These are phyloP conservation scores for Phengaris alcon DNA, from an alignment of 2,888 invertebrate species.

Conservation along the genomic window DNA sequence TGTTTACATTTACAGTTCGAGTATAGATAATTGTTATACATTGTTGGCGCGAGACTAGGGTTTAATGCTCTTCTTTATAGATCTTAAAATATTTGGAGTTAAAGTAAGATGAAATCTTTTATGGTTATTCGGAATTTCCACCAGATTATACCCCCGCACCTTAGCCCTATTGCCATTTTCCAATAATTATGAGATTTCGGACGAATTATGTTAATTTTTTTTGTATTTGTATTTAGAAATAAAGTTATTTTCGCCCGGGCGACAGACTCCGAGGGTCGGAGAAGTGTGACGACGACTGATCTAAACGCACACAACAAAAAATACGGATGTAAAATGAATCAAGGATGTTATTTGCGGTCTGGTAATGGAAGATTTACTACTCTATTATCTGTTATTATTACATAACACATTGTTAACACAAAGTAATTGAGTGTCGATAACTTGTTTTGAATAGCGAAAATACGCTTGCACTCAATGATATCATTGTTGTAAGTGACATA, in stretches of 20 bases:
- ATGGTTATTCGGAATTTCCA: too few species aligned
- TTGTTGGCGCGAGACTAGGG: neutral
- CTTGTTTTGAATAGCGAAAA: slow-evolving; percentile 19
- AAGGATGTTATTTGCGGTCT: neutral
- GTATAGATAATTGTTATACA: neutral
- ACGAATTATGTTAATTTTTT: neutral
- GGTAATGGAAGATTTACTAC: slow-evolving; percentile 7
- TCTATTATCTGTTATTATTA: slow-evolving; percentile 14
- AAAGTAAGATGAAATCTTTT: too few species aligned
- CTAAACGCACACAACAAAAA: neutral
- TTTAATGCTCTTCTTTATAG: neutral
- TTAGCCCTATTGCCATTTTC: too few species aligned
- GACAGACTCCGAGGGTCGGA: too few species aligned
- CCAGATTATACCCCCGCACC: too few species aligned
- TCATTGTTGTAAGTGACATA: slow-evolving; percentile 57
- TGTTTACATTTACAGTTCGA: neutral
- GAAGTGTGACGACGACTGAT: too few species aligned
- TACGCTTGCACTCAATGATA: slow-evolving; percentile 21
- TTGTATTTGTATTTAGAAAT: too few species aligned
- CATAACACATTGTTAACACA: slow-evolving; percentile 3
- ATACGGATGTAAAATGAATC: neutral
- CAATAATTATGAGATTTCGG: neutral
- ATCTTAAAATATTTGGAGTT: neutral
- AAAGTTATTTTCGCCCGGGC: too few species aligned
- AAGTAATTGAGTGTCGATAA: slow-evolving; percentile 8